Percentiles rank a stretch among this genome's conserved stretches.
phyloP scores from a whole-genome alignment of 1,140 invertebrate species.

The Platorchestia sp. region DNA sequence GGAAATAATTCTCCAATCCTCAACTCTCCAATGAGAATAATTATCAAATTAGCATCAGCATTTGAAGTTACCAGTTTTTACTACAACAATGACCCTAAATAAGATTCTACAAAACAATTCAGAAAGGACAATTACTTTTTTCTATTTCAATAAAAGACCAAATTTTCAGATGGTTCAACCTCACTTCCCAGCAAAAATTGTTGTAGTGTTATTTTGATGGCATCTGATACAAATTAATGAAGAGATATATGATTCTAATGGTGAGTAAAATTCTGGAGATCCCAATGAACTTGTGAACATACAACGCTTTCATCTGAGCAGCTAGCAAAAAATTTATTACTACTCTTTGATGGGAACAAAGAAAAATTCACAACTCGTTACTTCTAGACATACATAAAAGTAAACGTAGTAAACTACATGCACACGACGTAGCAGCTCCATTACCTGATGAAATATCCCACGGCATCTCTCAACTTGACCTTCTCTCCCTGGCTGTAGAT shows the following conservation, averaged over 20 bases:
- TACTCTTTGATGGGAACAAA: not conserved
- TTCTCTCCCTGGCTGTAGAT: constrained; percentile 90
- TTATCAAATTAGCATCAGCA: not conserved
- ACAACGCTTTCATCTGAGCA: too few relatives aligned
- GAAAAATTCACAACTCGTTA: not conserved
- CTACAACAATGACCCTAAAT: not conserved
- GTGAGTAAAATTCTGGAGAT: not conserved
- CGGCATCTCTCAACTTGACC: constrained; percentile 87
- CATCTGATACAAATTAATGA: not conserved
- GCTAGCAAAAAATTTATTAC: not conserved
- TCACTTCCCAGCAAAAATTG: not conserved
- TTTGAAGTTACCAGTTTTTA: not conserved
- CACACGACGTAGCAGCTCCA: not conserved
- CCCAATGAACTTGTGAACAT: not conserved
- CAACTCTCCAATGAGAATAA: too few relatives aligned
- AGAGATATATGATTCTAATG: not conserved
- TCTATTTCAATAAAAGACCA: not conserved
- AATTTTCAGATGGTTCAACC: not conserved
- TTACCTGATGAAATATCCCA: constrained; percentile 83
- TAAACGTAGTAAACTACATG: not conserved
- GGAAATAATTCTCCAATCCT: too few relatives aligned
- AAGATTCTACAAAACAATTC: not conserved
- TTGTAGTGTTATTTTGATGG: not conserved
- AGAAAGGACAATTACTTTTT: not conserved
- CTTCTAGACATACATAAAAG: not conserved